Evolutionary conservation across 2,113 vertebrate species (phyloP), one percentile per base, ranked within the genome.

Genomic region (Elgaria multicarinata): DNA sequence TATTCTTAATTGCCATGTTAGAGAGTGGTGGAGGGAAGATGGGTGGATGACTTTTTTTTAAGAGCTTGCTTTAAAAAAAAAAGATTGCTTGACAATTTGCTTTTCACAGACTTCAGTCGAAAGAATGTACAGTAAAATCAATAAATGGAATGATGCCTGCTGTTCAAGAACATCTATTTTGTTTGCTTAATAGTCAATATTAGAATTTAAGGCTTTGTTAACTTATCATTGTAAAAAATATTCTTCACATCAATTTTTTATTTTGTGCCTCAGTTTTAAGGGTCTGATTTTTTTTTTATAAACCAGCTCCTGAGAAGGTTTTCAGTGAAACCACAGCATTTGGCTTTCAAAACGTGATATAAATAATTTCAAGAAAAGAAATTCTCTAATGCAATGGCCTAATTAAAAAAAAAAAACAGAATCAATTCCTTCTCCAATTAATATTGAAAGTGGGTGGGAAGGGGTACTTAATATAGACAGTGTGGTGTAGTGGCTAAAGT

Each of bases 51-150:
- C 31, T 20, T 7, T 36, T 9, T 82, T 42, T 81, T 36, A 55
- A 82, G 44, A 78, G 24, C 18, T n/a, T 46, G 69, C 18, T 62
- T 82, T 18, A 53, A 46, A 62, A 62, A 62, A 62, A 77, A 66
- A 42, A 12, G 76, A 55, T 53, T 89, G 76, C 72, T 89, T 89
- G 55, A 77, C 55, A 20, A 76, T 89, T 84, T 64, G 16, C 58
- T 89, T 89, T 89, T 76, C 31, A 76, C 31, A 66, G 55, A 75
- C 31, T 75, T 89, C 87, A 83, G 55, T 89, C 28, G 22, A 89
- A 83, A 83, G 33, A 83, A 76, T 83, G 44, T 22, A 53, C 66
- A 77, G 14, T 76, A 89, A 76, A 89, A 83, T 83, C 81, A 84
- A 76, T 67, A 89, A 62, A 67, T 76, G 71, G 81, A 84, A 84